Conservation (phyloP, 1,140 invertebrate species). For the Linepithema humile region DNA sequence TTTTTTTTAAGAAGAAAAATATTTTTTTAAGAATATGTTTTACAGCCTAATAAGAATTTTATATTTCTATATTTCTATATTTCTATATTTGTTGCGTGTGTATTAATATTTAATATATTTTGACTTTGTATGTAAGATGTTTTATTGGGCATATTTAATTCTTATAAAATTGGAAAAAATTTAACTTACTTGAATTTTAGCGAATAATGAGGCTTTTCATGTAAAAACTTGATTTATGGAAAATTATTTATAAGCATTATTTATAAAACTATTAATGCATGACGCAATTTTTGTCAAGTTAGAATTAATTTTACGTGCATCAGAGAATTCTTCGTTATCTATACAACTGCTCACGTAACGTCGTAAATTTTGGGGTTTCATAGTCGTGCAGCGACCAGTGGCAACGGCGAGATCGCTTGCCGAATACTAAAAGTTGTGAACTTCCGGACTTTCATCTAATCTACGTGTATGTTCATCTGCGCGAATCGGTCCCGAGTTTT, state of each 20-base stretch:
- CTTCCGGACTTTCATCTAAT: constrained; percentile 55
- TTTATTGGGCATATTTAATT: no score
- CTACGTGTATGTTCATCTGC: constrained; percentile 46
- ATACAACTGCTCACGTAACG: constrained; percentile 49
- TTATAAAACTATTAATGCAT: background rate
- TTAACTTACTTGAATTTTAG: background rate
- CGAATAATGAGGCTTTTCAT: background rate
- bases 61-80: no score
- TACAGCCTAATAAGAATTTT: no score
- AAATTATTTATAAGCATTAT: no score
- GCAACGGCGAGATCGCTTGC: constrained; percentile 34
- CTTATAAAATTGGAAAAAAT: background rate
- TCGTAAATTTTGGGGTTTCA: constrained; percentile 59
- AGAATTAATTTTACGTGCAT: background rate
- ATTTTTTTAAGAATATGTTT: no score
- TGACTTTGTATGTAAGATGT: background rate
- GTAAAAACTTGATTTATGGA: no score
- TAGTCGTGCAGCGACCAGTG: background rate
- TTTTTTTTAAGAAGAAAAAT: no score
- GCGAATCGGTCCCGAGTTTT: constrained; percentile 51
- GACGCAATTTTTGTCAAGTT: background rate
- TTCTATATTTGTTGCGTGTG: no score
- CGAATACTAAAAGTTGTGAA: constrained; percentile 63
- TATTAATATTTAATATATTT: background rate
- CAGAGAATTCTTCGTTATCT: background rate